Evolutionary conservation across 2,888 invertebrate species (phyloP).

Genomic region (Drosophila cognata): DNA sequence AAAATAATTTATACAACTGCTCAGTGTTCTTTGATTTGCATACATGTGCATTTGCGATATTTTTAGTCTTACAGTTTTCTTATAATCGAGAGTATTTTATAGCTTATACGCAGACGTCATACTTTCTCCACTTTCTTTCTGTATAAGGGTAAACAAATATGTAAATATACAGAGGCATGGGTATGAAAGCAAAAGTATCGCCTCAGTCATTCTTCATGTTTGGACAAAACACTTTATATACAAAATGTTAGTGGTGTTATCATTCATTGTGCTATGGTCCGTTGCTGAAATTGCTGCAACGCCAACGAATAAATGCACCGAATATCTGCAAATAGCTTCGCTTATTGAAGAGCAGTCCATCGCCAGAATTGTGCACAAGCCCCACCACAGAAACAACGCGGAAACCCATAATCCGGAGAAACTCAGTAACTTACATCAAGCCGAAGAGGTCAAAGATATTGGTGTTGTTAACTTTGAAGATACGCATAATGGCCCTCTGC

Average conservation of each 20-base stretch:
- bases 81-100: neutral
- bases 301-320: neutral
- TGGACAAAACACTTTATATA: neutral
- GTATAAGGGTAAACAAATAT: neutral
- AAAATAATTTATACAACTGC: neutral
- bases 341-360: constrained; percentile 15
- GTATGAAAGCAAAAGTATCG: neutral
- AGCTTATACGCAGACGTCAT: neutral
- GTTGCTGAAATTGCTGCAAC: neutral
- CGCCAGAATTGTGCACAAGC: constrained; percentile 19
- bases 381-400: neutral
- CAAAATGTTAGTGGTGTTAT: constrained; percentile 10
- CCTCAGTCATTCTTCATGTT: constrained; percentile 5
- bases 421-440: neutral
- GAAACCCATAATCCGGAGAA: neutral
- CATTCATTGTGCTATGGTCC: constrained; percentile 2
- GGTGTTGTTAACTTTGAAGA: neutral
- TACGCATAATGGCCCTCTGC: neutral
- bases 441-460: neutral
- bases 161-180: neutral
- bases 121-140: neutral
- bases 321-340: too few species aligned
- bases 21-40: neutral
- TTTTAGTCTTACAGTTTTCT: neutral
- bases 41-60: neutral